Conservation (phyloP, 1,140 invertebrate genomes). For the Diabrotica undecimpunctata region DNA sequence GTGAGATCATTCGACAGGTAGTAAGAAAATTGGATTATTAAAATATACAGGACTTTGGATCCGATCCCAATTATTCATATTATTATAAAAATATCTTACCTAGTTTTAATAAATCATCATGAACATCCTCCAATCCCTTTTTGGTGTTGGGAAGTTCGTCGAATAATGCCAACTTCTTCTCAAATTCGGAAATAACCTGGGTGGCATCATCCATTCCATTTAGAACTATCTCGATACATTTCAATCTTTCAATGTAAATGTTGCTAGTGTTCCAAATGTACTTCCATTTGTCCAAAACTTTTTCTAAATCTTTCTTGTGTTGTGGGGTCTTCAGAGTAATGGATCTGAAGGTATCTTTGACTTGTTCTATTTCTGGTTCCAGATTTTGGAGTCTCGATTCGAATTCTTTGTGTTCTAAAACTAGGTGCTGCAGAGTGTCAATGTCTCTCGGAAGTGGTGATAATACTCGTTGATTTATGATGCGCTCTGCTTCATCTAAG, state of each 20-base stretch:
- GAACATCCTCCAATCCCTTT: constrained; percentile 64
- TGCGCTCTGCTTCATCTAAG: constrained; percentile 80
- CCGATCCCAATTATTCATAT: neutral
- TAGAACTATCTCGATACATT: constrained; percentile 86
- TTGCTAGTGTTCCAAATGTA: constrained; percentile 80
- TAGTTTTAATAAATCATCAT: constrained; percentile 72
- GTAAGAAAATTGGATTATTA: no score
- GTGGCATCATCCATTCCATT: constrained; percentile 85
- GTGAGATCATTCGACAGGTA: no score
- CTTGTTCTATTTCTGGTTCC: constrained; percentile 75
- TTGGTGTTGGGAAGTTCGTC: constrained; percentile 79
- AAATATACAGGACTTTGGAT: no score
- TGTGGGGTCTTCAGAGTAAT: constrained; percentile 83
- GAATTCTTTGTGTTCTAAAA: constrained; percentile 86
- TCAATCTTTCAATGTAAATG: constrained; percentile 85
- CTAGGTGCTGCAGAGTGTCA: constrained; percentile 79
- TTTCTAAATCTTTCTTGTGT: constrained; percentile 85
- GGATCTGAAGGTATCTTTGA: constrained; percentile 77
- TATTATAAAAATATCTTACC: neutral
- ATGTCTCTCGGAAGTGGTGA: constrained; percentile 80
- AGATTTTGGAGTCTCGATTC: constrained; percentile 69
- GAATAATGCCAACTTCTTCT: constrained; percentile 82
- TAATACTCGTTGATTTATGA: constrained; percentile 74
- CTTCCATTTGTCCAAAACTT: constrained; percentile 88
- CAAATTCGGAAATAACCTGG: constrained; percentile 84